A percentile compares a stretch with the other conserved stretches of the same genome.
Conservation (phyloP, 2,113 vertebrate species). For the mouse (Mus musculus) region DNA sequence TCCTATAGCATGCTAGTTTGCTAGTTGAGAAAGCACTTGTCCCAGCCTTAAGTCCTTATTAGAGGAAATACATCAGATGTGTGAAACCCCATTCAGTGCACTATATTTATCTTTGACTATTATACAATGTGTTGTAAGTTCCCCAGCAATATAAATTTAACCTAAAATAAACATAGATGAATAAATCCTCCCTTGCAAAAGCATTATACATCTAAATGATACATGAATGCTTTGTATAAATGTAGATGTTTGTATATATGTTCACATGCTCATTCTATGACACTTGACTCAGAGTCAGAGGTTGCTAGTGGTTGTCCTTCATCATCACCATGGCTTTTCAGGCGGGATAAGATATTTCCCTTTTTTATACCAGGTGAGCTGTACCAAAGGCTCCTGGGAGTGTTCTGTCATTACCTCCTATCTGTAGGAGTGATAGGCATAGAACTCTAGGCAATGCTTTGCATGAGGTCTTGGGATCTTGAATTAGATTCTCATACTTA, state of each 20-base stretch:
- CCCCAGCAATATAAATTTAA: background rate
- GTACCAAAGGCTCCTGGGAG: background rate
- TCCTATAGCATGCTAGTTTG: background rate
- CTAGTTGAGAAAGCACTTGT: background rate
- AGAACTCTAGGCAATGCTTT: background rate
- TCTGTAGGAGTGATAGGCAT: too few relatives aligned
- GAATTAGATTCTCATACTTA: background rate
- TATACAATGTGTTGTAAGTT: background rate
- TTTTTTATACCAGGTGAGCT: too few relatives aligned
- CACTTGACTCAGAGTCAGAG: background rate
- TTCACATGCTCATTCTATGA: too few relatives aligned
- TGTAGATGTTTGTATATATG: background rate
- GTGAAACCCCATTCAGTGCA: background rate
- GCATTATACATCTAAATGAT: background rate
- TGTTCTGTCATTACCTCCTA: background rate
- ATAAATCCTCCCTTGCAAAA: background rate
- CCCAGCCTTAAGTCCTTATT: rapidly evolving
- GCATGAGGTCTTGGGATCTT: background rate
- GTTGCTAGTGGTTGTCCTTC: background rate
- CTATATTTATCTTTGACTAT: background rate
- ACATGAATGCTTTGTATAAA: background rate
- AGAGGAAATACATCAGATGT: background rate
- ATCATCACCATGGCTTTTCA: background rate
- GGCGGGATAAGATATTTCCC: too few relatives aligned
- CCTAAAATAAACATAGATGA: background rate